phyloP scores from a whole-genome alignment of 2,797 vertebrate genomes.

The Acipenser oxyrinchus region DNA sequence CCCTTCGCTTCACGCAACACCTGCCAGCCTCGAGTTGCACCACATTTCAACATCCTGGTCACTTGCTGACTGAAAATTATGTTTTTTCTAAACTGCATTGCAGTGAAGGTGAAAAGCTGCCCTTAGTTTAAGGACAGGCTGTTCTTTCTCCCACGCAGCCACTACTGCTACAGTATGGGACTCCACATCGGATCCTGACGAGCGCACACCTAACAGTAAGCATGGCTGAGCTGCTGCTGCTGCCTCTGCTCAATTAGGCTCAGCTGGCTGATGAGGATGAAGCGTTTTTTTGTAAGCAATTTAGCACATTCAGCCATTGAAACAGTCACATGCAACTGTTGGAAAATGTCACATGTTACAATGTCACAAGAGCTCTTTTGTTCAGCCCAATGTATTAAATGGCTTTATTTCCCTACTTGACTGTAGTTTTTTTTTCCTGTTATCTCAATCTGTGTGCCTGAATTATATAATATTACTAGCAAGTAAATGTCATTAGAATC shows the following conservation, averaged over 20 bases:
- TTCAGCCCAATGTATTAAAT: constrained; percentile 44
- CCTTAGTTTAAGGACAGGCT: neutral
- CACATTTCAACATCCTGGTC: neutral
- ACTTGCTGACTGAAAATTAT: constrained; percentile 8
- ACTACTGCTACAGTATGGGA: neutral
- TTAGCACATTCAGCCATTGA: constrained; percentile 15
- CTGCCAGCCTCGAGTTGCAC: neutral
- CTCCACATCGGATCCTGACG: neutral
- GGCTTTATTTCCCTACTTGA: too few relatives aligned
- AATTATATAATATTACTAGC: too few relatives aligned
- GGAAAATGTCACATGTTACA: constrained; percentile 51
- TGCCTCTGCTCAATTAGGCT: neutral
- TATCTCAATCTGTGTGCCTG: too few relatives aligned
- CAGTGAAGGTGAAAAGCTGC: constrained; percentile 9
- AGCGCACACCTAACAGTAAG: neutral
- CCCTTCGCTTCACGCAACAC: neutral
- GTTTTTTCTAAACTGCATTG: constrained; percentile 5
- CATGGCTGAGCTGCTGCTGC: neutral
- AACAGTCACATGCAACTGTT: constrained; percentile 18
- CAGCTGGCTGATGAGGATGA: neutral
- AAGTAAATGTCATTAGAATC: too few relatives aligned
- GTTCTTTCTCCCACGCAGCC: neutral
- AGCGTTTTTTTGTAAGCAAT: neutral
- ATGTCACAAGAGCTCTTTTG: constrained; percentile 60
- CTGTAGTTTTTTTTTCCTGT: too few relatives aligned